Percentiles rank a stretch among this genome's conserved stretches.
These are phyloP conservation scores for Galleria mellonella DNA, from an alignment of 1,140 invertebrate species.

Conservation along the genomic window DNA sequence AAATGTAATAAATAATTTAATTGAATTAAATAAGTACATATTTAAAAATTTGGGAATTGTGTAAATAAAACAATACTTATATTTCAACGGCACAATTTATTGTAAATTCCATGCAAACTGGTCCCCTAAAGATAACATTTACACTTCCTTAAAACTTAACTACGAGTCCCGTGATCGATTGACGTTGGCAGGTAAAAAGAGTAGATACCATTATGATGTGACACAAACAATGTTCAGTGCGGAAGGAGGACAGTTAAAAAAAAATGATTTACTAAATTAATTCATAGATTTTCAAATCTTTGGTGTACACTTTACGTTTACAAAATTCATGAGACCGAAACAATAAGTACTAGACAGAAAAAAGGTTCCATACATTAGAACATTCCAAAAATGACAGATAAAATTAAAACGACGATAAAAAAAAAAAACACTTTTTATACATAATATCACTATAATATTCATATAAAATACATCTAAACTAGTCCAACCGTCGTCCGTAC, in stretches of 20 bases:
- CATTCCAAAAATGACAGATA: slow-evolving; percentile 9
- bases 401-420: slow-evolving; percentile 21
- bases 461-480: slow-evolving; percentile 25
- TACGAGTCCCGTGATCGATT: neutral
- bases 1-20: too few relatives aligned
- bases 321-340: slow-evolving; percentile 1
- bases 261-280: neutral
- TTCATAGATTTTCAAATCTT: slow-evolving; percentile 8
- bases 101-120: slow-evolving; percentile 20
- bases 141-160: neutral
- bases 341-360: neutral
- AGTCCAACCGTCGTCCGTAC: slow-evolving; percentile 13
- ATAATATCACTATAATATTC: slow-evolving; percentile 47
- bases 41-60: too few relatives aligned
- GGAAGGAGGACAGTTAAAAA: neutral
- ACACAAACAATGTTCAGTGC: neutral
- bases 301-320: slow-evolving; percentile 17
- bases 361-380: slow-evolving; percentile 5
- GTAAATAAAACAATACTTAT: slow-evolving; percentile 11
- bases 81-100: slow-evolving; percentile 34
- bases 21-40: too few relatives aligned
- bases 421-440: slow-evolving; percentile 30
- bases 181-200: neutral
- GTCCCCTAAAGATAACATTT: slow-evolving; percentile 18
- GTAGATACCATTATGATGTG: neutral